Percentiles rank a stretch among this genome's conserved stretches.
These are phyloP conservation scores for Dromococcyx pavoninus DNA, from an alignment of 2,797 vertebrate genomes.

Conservation along the genomic window DNA sequence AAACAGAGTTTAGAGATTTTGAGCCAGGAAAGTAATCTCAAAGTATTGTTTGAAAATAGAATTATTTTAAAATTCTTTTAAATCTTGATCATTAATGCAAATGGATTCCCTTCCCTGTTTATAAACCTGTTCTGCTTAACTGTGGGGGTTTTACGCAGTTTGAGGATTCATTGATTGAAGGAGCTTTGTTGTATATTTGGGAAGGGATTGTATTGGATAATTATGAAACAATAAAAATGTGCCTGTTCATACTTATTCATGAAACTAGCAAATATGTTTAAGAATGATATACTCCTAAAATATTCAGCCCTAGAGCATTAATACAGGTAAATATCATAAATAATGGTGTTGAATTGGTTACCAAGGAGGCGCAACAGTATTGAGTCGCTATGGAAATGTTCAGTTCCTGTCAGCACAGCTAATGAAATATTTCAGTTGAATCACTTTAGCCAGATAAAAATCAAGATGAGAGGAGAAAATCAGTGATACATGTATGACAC, in stretches of 20 bases:
- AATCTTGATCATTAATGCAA: background rate
- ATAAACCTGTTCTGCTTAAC: background rate
- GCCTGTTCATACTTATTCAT: constrained; percentile 29
- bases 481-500: background rate
- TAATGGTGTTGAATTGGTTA: constrained; percentile 61
- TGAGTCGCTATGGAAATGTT: constrained; percentile 64
- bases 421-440: background rate
- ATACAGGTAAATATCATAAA: constrained; percentile 48
- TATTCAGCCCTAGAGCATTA: constrained; percentile 33
- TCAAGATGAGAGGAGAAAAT: background rate
- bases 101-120: rapidly evolving
- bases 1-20: background rate
- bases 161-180: background rate
- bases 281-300: constrained; percentile 24
- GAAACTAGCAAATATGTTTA: background rate
- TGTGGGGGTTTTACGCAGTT: background rate
- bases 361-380: constrained; percentile 33
- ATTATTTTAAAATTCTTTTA: background rate
- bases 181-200: background rate
- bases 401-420: background rate
- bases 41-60: background rate
- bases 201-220: background rate
- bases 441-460: background rate
- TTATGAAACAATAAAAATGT: background rate
- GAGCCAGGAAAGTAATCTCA: background rate